Conservation (phyloP, 2,888 invertebrate species). For the Hybos culiciformis region DNA sequence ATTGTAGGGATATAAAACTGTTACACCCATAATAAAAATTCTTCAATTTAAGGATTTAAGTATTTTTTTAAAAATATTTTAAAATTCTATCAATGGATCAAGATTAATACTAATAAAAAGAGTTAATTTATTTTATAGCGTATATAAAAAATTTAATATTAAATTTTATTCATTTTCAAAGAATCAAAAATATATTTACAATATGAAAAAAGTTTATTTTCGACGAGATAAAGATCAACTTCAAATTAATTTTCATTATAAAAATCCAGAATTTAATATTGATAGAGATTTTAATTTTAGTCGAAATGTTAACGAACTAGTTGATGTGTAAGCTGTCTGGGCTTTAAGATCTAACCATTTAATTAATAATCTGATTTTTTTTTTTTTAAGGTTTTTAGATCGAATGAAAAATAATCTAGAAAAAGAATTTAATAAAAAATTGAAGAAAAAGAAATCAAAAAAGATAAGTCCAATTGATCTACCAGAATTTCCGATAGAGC, state of each 20-base stretch:
- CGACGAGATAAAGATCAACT: constrained; percentile 40
- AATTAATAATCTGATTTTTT: too few species aligned
- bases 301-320: constrained; percentile 46
- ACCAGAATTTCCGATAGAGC: too few species aligned
- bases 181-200: constrained; percentile 9
- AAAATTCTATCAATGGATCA: too few species aligned
- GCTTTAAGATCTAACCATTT: too few species aligned
- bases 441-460: constrained; percentile 21
- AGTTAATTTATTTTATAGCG: too few species aligned
- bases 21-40: constrained; percentile 35
- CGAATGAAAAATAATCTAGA: constrained; percentile 53
- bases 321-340: too few species aligned
- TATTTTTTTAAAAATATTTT: too few species aligned
- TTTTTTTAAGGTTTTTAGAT: constrained; percentile 40
- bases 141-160: too few species aligned
- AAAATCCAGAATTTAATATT: constrained; percentile 36
- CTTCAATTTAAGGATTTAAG: too few species aligned
- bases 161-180: neutral
- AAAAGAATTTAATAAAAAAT: constrained; percentile 42
- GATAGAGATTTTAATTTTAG: constrained; percentile 60
- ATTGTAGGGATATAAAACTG: constrained; percentile 65
- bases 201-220: constrained; percentile 47
- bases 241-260: constrained; percentile 43
- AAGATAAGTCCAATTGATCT: too few species aligned
- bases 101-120: too few species aligned